Percentiles rank a stretch among this genome's conserved stretches.
Evolutionary conservation across 2,888 invertebrate genomes (phyloP).

Genomic region (Sympetrum striolatum): DNA sequence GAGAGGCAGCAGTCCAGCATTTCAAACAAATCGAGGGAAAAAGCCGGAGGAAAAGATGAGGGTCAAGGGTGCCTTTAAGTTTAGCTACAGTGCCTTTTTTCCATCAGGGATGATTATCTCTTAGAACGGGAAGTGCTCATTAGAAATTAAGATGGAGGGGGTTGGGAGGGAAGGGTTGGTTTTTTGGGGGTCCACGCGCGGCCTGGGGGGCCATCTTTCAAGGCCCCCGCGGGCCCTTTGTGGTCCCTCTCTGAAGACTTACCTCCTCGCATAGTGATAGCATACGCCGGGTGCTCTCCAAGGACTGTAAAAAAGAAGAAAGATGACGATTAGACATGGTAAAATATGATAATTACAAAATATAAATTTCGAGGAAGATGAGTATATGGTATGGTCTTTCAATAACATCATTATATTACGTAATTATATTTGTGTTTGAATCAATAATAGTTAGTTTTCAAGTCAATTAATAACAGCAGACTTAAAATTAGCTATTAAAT

Average conservation of each 20-base stretch:
- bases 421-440: too few relatives aligned
- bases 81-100: not conserved
- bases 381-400: too few relatives aligned
- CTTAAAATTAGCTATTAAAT: too few relatives aligned
- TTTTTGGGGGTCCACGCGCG: not conserved
- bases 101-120: not conserved
- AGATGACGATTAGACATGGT: not conserved
- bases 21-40: not conserved
- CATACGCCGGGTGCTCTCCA: conserved; percentile 93
- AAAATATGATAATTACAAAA: not conserved
- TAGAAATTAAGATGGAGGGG: not conserved
- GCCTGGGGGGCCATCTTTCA: conserved; percentile 7
- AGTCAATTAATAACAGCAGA: too few relatives aligned
- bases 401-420: too few relatives aligned
- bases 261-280: conserved; percentile 92
- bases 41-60: not conserved
- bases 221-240: not conserved
- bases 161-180: not conserved
- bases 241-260: conserved; percentile 58
- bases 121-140: not conserved
- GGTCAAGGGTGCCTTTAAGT: not conserved
- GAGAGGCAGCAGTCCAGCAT: conserved; percentile 37
- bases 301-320: conserved; percentile 72
- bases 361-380: too few relatives aligned
- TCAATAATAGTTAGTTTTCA: too few relatives aligned